A percentile compares a stretch with the other conserved stretches of the same genome.
Conservation (phyloP, 2,888 invertebrate species). For the Tholera decimalis region DNA sequence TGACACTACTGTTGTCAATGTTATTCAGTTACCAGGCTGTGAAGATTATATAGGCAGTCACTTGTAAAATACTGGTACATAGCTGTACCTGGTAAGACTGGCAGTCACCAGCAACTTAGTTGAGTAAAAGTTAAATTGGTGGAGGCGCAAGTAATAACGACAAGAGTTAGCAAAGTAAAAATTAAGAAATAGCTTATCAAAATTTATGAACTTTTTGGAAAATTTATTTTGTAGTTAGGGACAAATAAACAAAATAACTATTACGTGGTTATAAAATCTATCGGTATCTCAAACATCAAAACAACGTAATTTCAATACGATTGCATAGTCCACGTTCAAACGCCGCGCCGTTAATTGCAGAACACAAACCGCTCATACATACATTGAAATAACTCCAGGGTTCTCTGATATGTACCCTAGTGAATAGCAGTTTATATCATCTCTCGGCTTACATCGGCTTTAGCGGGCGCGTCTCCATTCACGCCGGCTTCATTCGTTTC, state of each 20-base stretch:
- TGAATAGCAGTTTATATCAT: constrained; percentile 90
- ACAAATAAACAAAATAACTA: not conserved
- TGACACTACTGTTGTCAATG: too few relatives aligned
- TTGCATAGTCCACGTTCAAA: constrained; percentile 23
- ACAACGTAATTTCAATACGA: constrained; percentile 8
- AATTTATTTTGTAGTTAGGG: too few relatives aligned
- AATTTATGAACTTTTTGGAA: not conserved
- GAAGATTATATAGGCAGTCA: too few relatives aligned
- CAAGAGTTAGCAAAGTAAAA: not conserved
- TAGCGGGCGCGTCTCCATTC: constrained; percentile 89
- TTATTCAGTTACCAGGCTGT: too few relatives aligned
- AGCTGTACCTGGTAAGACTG: too few relatives aligned
- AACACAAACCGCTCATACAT: constrained; percentile 63
- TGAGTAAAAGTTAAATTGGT: too few relatives aligned
- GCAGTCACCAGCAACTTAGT: too few relatives aligned
- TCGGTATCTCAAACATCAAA: not conserved
- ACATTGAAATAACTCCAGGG: constrained; percentile 76
- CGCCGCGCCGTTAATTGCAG: constrained; percentile 54
- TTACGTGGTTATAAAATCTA: not conserved
- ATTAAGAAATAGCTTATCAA: not conserved
- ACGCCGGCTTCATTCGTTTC: constrained; percentile 89
- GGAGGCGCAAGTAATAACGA: not conserved
- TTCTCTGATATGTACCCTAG: constrained; percentile 81
- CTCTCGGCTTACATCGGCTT: constrained; percentile 88
- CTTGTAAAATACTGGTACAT: too few relatives aligned